Conservation (phyloP, 2,888 invertebrate species). For the Acrocera orbiculus region DNA sequence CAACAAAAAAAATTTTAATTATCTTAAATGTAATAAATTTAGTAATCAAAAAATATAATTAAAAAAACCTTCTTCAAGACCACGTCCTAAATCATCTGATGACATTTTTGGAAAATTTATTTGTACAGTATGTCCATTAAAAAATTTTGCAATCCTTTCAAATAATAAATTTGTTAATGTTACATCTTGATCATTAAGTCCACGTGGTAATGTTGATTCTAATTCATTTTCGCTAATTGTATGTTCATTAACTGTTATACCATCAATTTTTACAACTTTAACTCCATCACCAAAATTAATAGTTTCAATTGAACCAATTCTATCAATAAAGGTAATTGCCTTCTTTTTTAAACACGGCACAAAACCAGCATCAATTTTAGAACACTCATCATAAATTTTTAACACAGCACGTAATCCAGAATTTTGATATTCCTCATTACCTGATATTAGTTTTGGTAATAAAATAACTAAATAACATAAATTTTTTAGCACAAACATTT, state of each 20-base stretch:
- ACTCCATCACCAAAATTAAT: conserved; percentile 47
- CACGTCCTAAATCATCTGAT: conserved; percentile 46
- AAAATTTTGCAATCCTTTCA: conserved; percentile 50
- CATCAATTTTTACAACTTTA: conserved; percentile 41
- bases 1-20: neutral
- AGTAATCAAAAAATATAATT: neutral
- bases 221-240: conserved; percentile 45
- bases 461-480: no score
- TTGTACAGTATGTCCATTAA: conserved; percentile 59
- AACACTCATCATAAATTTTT: conserved; percentile 64
- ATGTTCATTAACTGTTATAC: conserved; percentile 15
- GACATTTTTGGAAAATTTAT: conserved; percentile 56
- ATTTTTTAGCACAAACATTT: conserved; percentile 15
- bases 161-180: conserved; percentile 49
- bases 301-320: conserved; percentile 52
- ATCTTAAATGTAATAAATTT: no score
- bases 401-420: conserved; percentile 47
- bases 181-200: conserved; percentile 46
- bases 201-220: conserved; percentile 49
- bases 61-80: conserved; percentile 54
- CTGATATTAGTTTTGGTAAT: no score
- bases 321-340: conserved; percentile 59
- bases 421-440: conserved; percentile 31
- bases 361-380: conserved; percentile 45
- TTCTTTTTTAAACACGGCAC: conserved; percentile 65